Base-by-base conservation (phyloP, 2,797 vertebrate genomes). In the Catostomus latipinnis region DNA sequence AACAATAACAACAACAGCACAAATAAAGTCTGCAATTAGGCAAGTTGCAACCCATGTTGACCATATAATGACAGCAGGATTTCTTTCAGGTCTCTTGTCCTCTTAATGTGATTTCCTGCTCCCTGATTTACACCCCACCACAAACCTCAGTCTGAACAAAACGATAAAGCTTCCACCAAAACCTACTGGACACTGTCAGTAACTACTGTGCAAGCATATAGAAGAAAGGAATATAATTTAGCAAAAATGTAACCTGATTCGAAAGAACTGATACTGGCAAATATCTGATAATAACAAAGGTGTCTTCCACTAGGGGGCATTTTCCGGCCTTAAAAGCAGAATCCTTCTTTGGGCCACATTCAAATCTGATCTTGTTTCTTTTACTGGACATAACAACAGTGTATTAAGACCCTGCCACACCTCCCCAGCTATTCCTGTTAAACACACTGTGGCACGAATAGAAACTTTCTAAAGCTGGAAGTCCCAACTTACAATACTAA, bases 371-470 rank as follows among this genome's bases (percentile, higher is more conserved):
- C 88, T 82, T 48, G 1, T 83, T 87, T 88, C 88, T 65, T 82
- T 81, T 34, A 71, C 86, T 72, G 56, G 81, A 63, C 75, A 68
- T 73, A 80, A 84, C 34, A 89, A 87, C 88, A 91, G 89, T 91
- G 89, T 91, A 86, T 90, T 89, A 90, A 34, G 34, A 34, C 6
- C 14, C 16, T 34, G 34, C 34, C 34, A 34, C 34, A 34, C 8
- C 74, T 67, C 88, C 87, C 71, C 43, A 10, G 80, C 88, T 88
- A 73, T 75, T 90, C 88, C 89, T 88, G 82, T 77, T 88, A 87
- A 45, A 83, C 85, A 6, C 69, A 75, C 71, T 48, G 78, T 76
- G 88, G 89, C 91, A 91, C 90, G 92, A 92, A 93, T 91, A 93
- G 91, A 82, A 34, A 34, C 34, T 34, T 34, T 34, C 88, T 86